These are phyloP conservation scores for Caenorhabditis imperialis DNA, from an alignment of 2,888 invertebrate species.

Conservation along the genomic window DNA sequence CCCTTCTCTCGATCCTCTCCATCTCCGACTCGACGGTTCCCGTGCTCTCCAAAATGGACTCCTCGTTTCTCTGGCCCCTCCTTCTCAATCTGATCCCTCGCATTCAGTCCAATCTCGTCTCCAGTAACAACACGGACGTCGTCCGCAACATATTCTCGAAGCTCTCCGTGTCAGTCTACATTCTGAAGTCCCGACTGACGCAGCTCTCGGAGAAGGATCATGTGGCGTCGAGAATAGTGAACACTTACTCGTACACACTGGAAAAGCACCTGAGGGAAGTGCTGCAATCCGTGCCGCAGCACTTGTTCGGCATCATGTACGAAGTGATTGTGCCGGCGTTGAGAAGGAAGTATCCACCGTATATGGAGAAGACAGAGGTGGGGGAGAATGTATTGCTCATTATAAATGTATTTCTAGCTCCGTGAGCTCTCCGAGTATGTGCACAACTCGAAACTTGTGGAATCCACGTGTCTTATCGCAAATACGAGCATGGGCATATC, in stretches of 20 bases:
- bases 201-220: slow-evolving; percentile 9
- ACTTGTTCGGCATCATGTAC: slow-evolving; percentile 49
- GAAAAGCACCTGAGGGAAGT: slow-evolving; percentile 54
- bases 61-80: slow-evolving; percentile 39
- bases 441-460: slow-evolving; percentile 61
- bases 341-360: slow-evolving; percentile 40
- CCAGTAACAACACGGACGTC: slow-evolving; percentile 26
- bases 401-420: slow-evolving; percentile 8
- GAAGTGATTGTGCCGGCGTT: slow-evolving; percentile 40
- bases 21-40: slow-evolving; percentile 8
- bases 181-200: slow-evolving; percentile 12
- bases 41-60: slow-evolving; percentile 23
- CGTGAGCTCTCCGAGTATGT: slow-evolving; percentile 22
- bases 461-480: slow-evolving; percentile 68
- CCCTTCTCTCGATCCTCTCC: slow-evolving; percentile 16
- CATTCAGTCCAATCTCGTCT: slow-evolving; percentile 31
- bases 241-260: slow-evolving; percentile 54
- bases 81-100: slow-evolving; percentile 22
- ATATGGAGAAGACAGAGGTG: slow-evolving; percentile 54
- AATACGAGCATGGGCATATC: slow-evolving; percentile 67
- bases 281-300: slow-evolving; percentile 58
- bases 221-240: slow-evolving; percentile 22
- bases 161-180: slow-evolving; percentile 29
- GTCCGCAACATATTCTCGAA: slow-evolving; percentile 37
- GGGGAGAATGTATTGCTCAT: background rate